A percentile compares a stretch with the other conserved stretches of the same genome.
These are phyloP conservation scores for Byasa hedistus DNA, from an alignment of 2,888 invertebrate genomes.

Conservation along the genomic window DNA sequence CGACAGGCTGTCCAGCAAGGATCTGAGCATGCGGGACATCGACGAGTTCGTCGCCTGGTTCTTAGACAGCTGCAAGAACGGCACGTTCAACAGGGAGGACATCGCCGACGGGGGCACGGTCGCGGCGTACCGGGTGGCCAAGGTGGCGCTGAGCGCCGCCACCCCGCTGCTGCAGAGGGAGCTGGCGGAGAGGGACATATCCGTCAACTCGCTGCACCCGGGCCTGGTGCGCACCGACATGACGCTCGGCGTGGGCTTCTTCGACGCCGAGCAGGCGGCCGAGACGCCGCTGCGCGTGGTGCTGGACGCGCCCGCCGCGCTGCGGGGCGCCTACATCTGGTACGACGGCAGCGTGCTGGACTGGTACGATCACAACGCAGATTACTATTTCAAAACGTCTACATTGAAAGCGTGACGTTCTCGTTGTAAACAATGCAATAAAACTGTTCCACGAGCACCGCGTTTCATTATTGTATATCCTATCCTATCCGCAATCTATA, in stretches of 20 bases:
- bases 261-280: neutral
- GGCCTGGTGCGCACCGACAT: neutral
- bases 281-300: neutral
- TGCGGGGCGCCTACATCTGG: neutral
- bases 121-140: conserved; percentile 81
- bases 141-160: conserved; percentile 82
- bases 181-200: conserved; percentile 46
- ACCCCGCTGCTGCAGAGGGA: conserved; percentile 72
- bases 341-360: neutral
- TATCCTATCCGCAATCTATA: too few species aligned
- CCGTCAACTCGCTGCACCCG: neutral
- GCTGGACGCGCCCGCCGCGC: neutral
- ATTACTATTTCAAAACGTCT: neutral
- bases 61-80: neutral
- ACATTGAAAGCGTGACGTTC: neutral
- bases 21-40: conserved; percentile 38
- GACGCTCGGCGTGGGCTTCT: neutral
- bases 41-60: conserved; percentile 36
- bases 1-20: conserved; percentile 48
- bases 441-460: too few species aligned
- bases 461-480: too few species aligned
- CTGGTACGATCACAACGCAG: neutral
- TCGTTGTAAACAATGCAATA: too few species aligned
- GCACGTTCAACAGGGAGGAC: conserved; percentile 33
- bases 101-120: conserved; percentile 44